Conservation (phyloP, 1,140 invertebrate genomes). For the Achatina immaculata region DNA sequence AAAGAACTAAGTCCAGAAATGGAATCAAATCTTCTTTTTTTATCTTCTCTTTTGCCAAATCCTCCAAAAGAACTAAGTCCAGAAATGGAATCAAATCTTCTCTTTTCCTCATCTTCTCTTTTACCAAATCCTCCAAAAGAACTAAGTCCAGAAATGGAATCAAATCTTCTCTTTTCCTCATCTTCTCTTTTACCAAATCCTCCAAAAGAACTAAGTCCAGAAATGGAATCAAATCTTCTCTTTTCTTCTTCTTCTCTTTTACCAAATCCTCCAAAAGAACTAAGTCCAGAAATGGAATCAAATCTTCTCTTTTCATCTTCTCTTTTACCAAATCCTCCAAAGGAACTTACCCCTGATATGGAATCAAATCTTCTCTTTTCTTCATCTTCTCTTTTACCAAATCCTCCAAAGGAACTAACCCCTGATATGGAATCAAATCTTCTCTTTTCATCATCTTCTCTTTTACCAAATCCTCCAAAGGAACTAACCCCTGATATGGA, state of each 20-base stretch:
- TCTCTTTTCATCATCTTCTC: not conserved
- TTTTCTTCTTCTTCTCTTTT: constrained; percentile 1
- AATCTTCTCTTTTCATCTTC: not conserved
- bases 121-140: not conserved
- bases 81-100: not conserved
- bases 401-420: not conserved
- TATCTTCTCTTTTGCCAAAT: not conserved
- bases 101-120: not conserved
- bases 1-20: not conserved
- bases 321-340: not conserved
- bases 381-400: not conserved
- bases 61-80: not conserved
- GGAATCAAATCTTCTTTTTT: not conserved
- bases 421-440: not conserved
- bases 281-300: not conserved
- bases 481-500: not conserved
- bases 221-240: not conserved
- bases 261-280: not conserved
- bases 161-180: not conserved
- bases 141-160: not conserved
- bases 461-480: constrained; percentile 1
- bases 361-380: not conserved
- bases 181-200: constrained; percentile 4
- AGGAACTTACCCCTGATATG: not conserved
- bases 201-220: not conserved